phyloP scores from a whole-genome alignment of 2,797 vertebrate genomes.

The Masticophis lateralis region DNA sequence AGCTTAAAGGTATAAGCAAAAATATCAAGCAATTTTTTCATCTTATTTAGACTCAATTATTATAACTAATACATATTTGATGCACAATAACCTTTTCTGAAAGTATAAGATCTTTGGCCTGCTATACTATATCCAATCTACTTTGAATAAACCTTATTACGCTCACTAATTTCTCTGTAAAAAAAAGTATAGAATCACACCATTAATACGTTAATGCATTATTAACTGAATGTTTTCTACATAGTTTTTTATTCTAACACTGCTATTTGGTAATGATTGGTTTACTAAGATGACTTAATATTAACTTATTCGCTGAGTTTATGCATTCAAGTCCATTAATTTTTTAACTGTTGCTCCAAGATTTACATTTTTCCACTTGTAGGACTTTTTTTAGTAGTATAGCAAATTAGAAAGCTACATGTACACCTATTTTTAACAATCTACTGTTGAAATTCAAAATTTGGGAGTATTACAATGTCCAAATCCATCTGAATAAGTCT shows the following conservation, averaged over 20 bases:
- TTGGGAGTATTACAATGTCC: background rate
- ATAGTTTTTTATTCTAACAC: background rate
- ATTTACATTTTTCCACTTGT: background rate
- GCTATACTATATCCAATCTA: background rate
- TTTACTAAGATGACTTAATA: constrained; percentile 1
- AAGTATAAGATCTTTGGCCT: constrained; percentile 37
- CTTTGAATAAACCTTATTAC: background rate
- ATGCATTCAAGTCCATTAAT: constrained; percentile 27
- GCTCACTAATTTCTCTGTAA: background rate
- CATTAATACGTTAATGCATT: background rate
- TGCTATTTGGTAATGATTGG: constrained; percentile 20
- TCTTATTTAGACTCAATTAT: constrained; percentile 25
- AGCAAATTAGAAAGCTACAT: background rate
- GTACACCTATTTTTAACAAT: background rate
- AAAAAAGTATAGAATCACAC: background rate
- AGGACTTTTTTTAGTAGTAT: background rate
- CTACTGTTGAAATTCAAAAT: background rate
- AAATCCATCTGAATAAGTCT: background rate
- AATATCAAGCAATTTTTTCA: constrained; percentile 35
- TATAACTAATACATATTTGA: constrained; percentile 44
- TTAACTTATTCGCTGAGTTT: background rate
- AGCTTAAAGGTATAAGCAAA: constrained; percentile 75
- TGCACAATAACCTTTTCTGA: constrained; percentile 22
- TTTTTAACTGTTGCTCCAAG: background rate
- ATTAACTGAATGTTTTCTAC: constrained; percentile 31